Evolutionary conservation across 1,140 invertebrate genomes (phyloP).

Genomic region (Protaetia brevitarsis): DNA sequence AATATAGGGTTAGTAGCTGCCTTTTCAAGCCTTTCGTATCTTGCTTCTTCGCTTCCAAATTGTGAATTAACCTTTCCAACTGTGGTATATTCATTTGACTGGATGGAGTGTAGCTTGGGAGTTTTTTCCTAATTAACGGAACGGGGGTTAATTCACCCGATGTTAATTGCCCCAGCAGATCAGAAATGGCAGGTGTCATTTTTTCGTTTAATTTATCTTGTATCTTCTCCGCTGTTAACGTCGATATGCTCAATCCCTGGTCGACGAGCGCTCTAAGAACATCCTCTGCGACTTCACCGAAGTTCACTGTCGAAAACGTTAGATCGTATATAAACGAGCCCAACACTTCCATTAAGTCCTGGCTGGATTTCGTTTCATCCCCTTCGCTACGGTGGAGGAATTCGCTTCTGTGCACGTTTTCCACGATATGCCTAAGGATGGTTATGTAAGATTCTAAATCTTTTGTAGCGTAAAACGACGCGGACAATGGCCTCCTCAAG

Average conservation of each 20-base stretch:
- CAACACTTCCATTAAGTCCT: constrained; percentile 45
- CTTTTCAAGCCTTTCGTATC: constrained; percentile 56
- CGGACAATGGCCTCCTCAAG: constrained; percentile 54
- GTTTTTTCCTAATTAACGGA: constrained; percentile 47
- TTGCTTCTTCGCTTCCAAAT: constrained; percentile 53
- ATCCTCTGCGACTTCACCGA: constrained; percentile 41
- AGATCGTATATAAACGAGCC: constrained; percentile 56
- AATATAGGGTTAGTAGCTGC: constrained; percentile 60
- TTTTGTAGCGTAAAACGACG: constrained; percentile 54
- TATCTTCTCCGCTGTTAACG: constrained; percentile 56
- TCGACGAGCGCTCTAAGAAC: constrained; percentile 55
- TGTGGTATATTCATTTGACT: constrained; percentile 47
- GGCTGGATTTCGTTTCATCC: constrained; percentile 28
- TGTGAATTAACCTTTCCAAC: constrained; percentile 55
- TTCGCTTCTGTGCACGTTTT: constrained; percentile 44
- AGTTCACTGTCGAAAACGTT: constrained; percentile 35
- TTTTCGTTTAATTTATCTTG: constrained; percentile 60
- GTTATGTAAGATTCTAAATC: constrained; percentile 58
- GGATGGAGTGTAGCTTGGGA: constrained; percentile 37
- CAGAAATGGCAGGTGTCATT: constrained; percentile 59
- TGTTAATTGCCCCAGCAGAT: constrained; percentile 60
- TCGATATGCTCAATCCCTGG: constrained; percentile 64
- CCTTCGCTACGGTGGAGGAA: constrained; percentile 22
- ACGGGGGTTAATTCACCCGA: constrained; percentile 58
- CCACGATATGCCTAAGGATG: constrained; percentile 52